phyloP scores from a whole-genome alignment of 2,888 invertebrate species.

The Melanargia galathea region DNA sequence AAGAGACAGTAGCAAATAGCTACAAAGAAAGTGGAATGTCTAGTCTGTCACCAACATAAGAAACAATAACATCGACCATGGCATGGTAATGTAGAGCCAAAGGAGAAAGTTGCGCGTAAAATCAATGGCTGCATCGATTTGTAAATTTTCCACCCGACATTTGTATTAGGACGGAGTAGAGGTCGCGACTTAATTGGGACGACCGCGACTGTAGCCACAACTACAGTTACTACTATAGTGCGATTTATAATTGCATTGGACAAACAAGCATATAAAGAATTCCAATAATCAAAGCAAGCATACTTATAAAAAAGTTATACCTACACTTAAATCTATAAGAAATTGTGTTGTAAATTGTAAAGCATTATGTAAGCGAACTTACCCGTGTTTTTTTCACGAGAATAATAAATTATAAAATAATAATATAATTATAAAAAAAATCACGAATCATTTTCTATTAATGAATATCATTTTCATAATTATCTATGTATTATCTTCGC shows the following conservation, averaged over 20 bases:
- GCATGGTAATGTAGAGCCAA: slow-evolving; percentile 13
- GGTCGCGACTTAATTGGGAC: slow-evolving; percentile 48
- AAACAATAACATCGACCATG: slow-evolving; percentile 19
- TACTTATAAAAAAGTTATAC: neutral
- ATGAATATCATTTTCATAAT: neutral
- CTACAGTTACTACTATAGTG: neutral
- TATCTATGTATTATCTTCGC: neutral
- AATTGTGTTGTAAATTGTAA: neutral
- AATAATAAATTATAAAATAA: neutral
- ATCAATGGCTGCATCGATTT: slow-evolving; percentile 9
- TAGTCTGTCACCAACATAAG: slow-evolving; percentile 1
- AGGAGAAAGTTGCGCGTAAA: slow-evolving; percentile 20
- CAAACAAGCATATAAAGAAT: too few species aligned
- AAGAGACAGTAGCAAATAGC: slow-evolving; percentile 7
- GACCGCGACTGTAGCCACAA: slow-evolving; percentile 40
- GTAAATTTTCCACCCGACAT: slow-evolving; percentile 35
- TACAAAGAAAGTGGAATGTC: slow-evolving; percentile 19
- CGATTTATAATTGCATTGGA: neutral
- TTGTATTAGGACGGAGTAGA: slow-evolving; percentile 17
- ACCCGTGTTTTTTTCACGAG: neutral
- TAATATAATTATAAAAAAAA: neutral
- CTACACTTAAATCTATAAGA: neutral
- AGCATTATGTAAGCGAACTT: neutral
- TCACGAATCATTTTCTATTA: neutral
- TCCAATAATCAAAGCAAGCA: too few species aligned